Evolutionary conservation across 2,888 invertebrate species (phyloP).

Genomic region (Thymelicus acteon): DNA sequence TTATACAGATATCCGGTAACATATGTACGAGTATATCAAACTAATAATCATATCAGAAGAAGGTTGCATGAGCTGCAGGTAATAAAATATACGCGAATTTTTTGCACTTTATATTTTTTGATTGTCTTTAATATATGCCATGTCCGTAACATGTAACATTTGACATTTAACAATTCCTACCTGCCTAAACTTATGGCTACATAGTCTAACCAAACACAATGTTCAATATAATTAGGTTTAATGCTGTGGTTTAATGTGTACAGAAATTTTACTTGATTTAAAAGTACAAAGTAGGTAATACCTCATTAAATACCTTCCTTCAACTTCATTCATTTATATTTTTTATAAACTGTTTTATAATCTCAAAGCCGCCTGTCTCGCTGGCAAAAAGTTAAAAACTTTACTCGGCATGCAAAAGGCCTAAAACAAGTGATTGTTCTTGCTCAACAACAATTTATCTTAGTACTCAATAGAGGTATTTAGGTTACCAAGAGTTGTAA

Average conservation of each 20-base stretch:
- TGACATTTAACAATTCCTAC: no score
- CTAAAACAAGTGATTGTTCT: slow-evolving; percentile 12
- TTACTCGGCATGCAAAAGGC: slow-evolving; percentile 7
- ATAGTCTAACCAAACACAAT: neutral
- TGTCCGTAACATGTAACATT: no score
- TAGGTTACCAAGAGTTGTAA: neutral
- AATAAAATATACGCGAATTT: neutral
- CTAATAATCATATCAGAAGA: no score
- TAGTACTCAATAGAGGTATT: slow-evolving; percentile 6
- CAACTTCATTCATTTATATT: slow-evolving; percentile 7
- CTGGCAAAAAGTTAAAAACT: slow-evolving; percentile 6
- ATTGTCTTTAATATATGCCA: no score
- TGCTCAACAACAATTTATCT: slow-evolving; percentile 11
- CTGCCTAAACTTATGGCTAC: no score
- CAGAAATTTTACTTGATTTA: neutral
- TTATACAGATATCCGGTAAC: no score
- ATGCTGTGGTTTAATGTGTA: neutral
- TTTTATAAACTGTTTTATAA: slow-evolving; percentile 1
- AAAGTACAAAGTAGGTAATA: neutral
- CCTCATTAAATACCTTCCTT: slow-evolving; percentile 5
- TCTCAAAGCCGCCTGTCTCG: neutral
- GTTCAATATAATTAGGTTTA: neutral
- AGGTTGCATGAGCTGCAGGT: no score
- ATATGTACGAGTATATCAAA: no score
- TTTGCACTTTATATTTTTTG: neutral